Evolutionary conservation across 2,888 invertebrate species (phyloP).

Genomic region (Ornithoptera alexandrae): DNA sequence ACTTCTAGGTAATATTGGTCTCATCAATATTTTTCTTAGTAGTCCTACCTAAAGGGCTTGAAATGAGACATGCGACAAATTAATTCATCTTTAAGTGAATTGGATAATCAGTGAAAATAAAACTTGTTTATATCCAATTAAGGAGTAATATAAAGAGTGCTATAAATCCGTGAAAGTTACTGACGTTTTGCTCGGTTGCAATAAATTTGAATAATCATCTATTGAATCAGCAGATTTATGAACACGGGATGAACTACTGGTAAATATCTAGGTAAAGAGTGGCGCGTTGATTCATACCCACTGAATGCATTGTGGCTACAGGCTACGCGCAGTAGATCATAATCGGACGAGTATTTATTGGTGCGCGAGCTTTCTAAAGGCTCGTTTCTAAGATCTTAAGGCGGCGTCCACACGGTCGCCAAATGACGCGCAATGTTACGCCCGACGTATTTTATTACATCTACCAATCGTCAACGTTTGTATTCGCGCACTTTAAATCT

Average conservation of each 20-base stretch:
- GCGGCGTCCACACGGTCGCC: slow-evolving; percentile 59
- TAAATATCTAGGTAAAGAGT: slow-evolving; percentile 41
- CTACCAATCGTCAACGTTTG: slow-evolving; percentile 35
- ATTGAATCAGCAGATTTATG: slow-evolving; percentile 43
- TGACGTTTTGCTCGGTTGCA: slow-evolving; percentile 28
- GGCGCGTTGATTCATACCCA: slow-evolving; percentile 41
- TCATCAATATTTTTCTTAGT: slow-evolving; percentile 22
- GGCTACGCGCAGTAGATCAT: slow-evolving; percentile 79
- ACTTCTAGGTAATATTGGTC: slow-evolving; percentile 25
- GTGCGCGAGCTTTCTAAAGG: slow-evolving; percentile 71
- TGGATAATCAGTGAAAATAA: slow-evolving; percentile 3
- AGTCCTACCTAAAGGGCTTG: slow-evolving; percentile 19
- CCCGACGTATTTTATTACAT: slow-evolving; percentile 39
- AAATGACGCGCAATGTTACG: slow-evolving; percentile 61
- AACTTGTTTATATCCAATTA: slow-evolving; percentile 28
- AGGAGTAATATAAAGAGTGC: slow-evolving; percentile 25
- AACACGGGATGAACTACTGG: slow-evolving; percentile 43
- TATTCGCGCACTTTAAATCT: slow-evolving; percentile 42
- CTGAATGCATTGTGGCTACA: slow-evolving; percentile 63
- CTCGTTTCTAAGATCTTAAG: slow-evolving; percentile 43
- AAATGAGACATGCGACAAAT: slow-evolving; percentile 12
- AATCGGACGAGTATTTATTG: slow-evolving; percentile 77
- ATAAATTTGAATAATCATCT: slow-evolving; percentile 42
- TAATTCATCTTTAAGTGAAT: slow-evolving; percentile 18
- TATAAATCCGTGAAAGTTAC: slow-evolving; percentile 30